A percentile compares a stretch with the other conserved stretches of the same genome.
These are phyloP conservation scores for Rhopalosiphum maidis DNA, from an alignment of 1,140 invertebrate genomes.

Conservation along the genomic window DNA sequence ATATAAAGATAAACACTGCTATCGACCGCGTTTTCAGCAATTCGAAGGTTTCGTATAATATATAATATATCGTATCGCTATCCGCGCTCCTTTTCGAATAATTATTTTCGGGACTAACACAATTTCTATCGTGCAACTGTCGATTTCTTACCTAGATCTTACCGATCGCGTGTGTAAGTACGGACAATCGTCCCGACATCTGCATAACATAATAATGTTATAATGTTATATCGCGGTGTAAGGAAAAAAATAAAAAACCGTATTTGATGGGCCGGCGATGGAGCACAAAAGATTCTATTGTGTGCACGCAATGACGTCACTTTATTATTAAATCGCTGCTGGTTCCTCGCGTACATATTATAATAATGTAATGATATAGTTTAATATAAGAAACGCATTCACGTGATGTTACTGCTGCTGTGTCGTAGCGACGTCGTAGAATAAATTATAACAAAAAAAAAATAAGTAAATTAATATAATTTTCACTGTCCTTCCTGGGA, in stretches of 20 bases:
- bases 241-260: background rate
- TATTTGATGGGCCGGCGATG: constrained; percentile 4
- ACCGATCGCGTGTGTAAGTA: background rate
- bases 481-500: background rate
- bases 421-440: background rate
- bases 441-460: constrained; percentile 2
- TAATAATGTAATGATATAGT: constrained; percentile 17
- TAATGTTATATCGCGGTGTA: background rate
- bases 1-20: background rate
- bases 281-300: constrained; percentile 53
- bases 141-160: background rate
- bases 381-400: constrained; percentile 16
- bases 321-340: constrained; percentile 53
- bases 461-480: background rate
- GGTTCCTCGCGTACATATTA: constrained; percentile 3
- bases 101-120: background rate
- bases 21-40: background rate
- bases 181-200: constrained; percentile 30
- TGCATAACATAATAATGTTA: constrained; percentile 37
- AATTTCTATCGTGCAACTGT: background rate
- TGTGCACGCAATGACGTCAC: constrained; percentile 43
- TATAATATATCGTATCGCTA: background rate
- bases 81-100: background rate
- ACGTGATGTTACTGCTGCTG: background rate
- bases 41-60: background rate